Evolutionary conservation across 2,888 invertebrate genomes (phyloP).

Genomic region (Meteorus colon): DNA sequence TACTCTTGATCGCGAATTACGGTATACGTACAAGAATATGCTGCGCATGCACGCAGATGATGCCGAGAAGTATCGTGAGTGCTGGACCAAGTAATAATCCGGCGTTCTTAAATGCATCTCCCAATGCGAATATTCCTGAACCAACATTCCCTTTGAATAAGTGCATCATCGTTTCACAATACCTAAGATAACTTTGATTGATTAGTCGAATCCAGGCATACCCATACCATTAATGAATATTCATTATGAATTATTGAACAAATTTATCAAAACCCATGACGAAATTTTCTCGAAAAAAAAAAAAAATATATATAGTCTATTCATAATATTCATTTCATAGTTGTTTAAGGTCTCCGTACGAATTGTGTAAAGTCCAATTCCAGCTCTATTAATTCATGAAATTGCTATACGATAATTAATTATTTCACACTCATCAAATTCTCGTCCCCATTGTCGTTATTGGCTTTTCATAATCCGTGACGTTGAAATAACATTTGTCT

Average conservation of each 20-base stretch:
- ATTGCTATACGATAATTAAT: too few species aligned
- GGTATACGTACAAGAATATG: constrained; percentile 84
- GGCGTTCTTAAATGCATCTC: constrained; percentile 93
- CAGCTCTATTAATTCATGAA: too few species aligned
- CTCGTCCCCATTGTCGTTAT: too few species aligned
- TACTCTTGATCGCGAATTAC: neutral
- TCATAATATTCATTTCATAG: too few species aligned
- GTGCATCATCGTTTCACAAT: constrained; percentile 91
- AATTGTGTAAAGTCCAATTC: too few species aligned
- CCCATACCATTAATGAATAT: neutral
- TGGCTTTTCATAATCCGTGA: too few species aligned
- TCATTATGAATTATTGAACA: neutral
- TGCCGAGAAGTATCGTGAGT: constrained; percentile 85
- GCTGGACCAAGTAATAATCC: constrained; percentile 89
- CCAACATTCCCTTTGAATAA: constrained; percentile 97
- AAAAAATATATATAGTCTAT: too few species aligned
- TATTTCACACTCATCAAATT: too few species aligned
- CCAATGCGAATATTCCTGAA: constrained; percentile 96
- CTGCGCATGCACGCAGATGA: constrained; percentile 93
- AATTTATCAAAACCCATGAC: neutral
- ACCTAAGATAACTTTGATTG: constrained; percentile 76
- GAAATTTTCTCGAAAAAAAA: too few species aligned
- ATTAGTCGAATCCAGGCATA: constrained; percentile 27
- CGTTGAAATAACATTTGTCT: too few species aligned
- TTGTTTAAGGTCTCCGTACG: too few species aligned